phyloP scores from a whole-genome alignment of 2,888 invertebrate species.

The Tillus elongatus region DNA sequence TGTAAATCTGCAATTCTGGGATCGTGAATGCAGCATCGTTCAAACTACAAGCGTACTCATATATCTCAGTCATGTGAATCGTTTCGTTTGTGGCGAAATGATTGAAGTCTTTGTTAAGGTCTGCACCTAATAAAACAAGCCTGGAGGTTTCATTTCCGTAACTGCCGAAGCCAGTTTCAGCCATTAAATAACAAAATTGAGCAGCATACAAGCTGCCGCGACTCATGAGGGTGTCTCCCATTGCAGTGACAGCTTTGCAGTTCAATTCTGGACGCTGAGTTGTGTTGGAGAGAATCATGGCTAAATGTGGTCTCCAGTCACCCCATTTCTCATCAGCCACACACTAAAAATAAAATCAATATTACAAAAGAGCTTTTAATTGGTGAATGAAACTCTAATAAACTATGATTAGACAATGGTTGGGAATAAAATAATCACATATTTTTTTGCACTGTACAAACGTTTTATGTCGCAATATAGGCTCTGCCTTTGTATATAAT shows the following conservation, averaged over 20 bases:
- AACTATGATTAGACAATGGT: no score
- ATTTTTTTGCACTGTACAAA: no score
- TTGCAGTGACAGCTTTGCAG: slow-evolving; percentile 63
- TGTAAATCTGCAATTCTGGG: slow-evolving; percentile 74
- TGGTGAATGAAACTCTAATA: no score
- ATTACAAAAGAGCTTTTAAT: no score
- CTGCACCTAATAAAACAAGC: slow-evolving; percentile 71
- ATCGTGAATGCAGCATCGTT: slow-evolving; percentile 65
- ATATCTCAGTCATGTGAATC: slow-evolving; percentile 90
- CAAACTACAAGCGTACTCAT: slow-evolving; percentile 83
- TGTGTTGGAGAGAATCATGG: slow-evolving; percentile 86
- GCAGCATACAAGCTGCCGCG: slow-evolving; percentile 82
- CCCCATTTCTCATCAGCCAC: slow-evolving; percentile 68
- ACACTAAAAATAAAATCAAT: slow-evolving; percentile 45
- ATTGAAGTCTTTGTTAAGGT: slow-evolving; percentile 53
- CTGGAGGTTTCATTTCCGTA: slow-evolving; percentile 50
- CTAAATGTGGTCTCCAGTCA: slow-evolving; percentile 95
- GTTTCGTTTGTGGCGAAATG: slow-evolving; percentile 73
- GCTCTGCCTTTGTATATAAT: no score
- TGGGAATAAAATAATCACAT: no score
- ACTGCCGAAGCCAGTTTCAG: slow-evolving; percentile 52
- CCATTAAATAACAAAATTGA: slow-evolving; percentile 93
- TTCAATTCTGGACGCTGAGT: slow-evolving; percentile 67
- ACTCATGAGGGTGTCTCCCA: slow-evolving; percentile 62
- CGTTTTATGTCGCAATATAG: no score